Base-by-base conservation (phyloP, 23 tunicate genomes). In the Trididemnum nubilum region DNA sequence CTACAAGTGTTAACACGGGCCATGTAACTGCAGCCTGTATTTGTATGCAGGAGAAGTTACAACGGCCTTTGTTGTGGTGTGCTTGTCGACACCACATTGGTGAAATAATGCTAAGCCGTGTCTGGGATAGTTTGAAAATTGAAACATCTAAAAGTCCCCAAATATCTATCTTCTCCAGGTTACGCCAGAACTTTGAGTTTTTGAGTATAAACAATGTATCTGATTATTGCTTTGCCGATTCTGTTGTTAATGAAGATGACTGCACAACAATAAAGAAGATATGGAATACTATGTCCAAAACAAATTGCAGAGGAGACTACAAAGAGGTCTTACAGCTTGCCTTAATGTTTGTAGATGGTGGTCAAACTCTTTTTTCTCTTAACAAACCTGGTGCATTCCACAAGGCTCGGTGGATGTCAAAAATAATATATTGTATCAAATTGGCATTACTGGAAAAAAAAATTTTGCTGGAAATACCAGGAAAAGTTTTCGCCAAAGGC, bases 61-160 rank as follows among this genome's bases (percentile, higher is more conserved):
- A 69, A 7, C 36, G 37, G 37, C 9, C 38, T 32, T 34, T 69
- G 39, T 69, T 69, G 39, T 69, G 74, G 74, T 69, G 74, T 69
- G 74, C 74, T 32, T 69, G 74, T 32, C 3, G 67, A 5, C 38
- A 69, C n/a, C 74, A 69, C n/a, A 32, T 69, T 69, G 74, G 74
- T 3, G 38, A 69, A 69, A 69, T 69, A 33, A 69, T 69, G 74
- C 38, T 29, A 3, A 5, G 37, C 37, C 38, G 32, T 7, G 25
- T 69, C 9, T 69, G 74, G 74, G n/a, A 33, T 5, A 32, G 37
- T 37, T 29, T 69, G n/a, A 69, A 33, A 28, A 69, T 69, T 69
- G 74, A 69, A n/a, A n/a, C 74, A 69, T 69, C 74, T 3, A 29
- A 7, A 34, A 69, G 74, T 34, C 69, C 69, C 4, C 7, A 63